Base-by-base conservation (phyloP, 37 sponge, comb jelly and placozoan genomes). In the Oscarella lobularis region DNA sequence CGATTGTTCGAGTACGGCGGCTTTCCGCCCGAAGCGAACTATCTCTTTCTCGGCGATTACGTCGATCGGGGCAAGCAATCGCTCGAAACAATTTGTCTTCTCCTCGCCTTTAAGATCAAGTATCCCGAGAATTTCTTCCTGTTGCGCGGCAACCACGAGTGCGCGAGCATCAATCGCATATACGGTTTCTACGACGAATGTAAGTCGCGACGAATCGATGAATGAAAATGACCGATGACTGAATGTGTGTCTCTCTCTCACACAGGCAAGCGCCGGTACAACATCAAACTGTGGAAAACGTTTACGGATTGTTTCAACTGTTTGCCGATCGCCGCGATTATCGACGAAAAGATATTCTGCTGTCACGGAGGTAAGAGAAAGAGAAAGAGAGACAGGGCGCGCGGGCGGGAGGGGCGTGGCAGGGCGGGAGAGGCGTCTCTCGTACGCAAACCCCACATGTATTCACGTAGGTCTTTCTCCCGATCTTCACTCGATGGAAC, bases 131-230 rank as follows among this genome's bases (percentile, higher is more conserved):
- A 92, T 71, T 96, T 96, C 86, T 96, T 96, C 76, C 88, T 96
- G 35, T 79, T 96, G 37, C 75, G 98, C 65, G 98, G 98, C 29
- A 96, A 96, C 78, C 98, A 96, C 70, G 98, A 96, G 66, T 92
- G 94, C 86, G 94, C 93, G 36, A 87, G 88, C 70, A 92, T 96
- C 76, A 96, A 96, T 73, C 83, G 94, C 67, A 92, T 92, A 81
- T 96, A 92, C 65, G 98, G 98, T 6, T 96, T 96, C 81, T 92
- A 84, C 38, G 98, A 96, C 79, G 98, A 96, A 73, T 96, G 98
- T 92, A 48, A 92, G 90, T 84, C 2, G 60, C 80, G 3, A n/a
- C n/a, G n/a, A n/a, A n/a, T n/a, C n/a, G n/a, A n/a, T n/a, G n/a
- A n/a, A n/a, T n/a, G n/a, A n/a, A n/a, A n/a, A n/a, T n/a, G n/a